Evolutionary conservation across 1,140 invertebrate genomes (phyloP).

Genomic region (Ectropis grisescens): DNA sequence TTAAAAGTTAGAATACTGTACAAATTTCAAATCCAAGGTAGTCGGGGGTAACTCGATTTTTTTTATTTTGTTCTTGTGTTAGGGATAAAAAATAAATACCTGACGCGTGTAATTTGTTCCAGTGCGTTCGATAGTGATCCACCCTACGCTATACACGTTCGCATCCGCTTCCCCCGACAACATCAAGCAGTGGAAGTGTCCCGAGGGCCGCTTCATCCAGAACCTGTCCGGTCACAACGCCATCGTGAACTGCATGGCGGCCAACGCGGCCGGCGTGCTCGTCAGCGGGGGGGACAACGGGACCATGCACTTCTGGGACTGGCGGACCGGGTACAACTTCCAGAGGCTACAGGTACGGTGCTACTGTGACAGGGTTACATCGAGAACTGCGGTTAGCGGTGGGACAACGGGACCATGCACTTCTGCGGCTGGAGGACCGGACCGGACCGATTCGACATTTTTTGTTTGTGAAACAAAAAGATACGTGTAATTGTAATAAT

Average conservation of each 20-base stretch:
- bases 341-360: conserved; percentile 80
- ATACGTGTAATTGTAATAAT: too few species aligned
- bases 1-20: too few species aligned
- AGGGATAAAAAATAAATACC: too few species aligned
- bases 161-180: conserved; percentile 98
- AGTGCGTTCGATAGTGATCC: conserved; percentile 90
- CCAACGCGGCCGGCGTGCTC: conserved; percentile 94
- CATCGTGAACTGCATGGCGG: conserved; percentile 96
- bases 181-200: conserved; percentile 99
- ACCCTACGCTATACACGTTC: conserved; percentile 96
- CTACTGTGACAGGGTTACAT: too few species aligned
- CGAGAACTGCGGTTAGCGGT: too few species aligned
- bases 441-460: conserved; percentile 4
- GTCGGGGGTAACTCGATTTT: too few species aligned
- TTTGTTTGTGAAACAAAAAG: too few species aligned
- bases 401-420: too few species aligned
- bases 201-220: conserved; percentile 98
- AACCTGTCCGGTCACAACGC: conserved; percentile 98
- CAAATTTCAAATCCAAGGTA: too few species aligned
- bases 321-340: conserved; percentile 98
- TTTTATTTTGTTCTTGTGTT: too few species aligned
- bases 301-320: conserved; percentile 99
- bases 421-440: too few species aligned
- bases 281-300: conserved; percentile 99
- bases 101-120: too few species aligned